Percentiles rank a stretch among this genome's conserved stretches.
Conservation (phyloP, 2,797 vertebrate species). For the Macroramphosus scolopax region DNA sequence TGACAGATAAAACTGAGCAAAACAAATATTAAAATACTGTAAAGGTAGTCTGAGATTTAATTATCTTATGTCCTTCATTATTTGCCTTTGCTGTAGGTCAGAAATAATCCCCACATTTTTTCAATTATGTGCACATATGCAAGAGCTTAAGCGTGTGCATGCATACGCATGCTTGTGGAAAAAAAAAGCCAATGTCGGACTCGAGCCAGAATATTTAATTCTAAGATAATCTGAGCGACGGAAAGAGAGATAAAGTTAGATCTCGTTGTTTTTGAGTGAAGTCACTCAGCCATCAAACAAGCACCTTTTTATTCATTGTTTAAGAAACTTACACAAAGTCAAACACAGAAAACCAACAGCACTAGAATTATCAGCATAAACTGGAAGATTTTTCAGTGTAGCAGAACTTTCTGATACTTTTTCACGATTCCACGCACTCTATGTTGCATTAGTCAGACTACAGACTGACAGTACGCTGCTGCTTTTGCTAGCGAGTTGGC, state of each 20-base stretch:
- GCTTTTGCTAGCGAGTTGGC: slow-evolving; percentile 28
- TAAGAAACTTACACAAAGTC: slow-evolving; percentile 21
- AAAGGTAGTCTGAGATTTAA: slow-evolving; percentile 58
- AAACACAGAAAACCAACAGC: slow-evolving; percentile 40
- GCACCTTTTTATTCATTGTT: slow-evolving; percentile 50
- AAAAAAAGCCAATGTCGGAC: slow-evolving; percentile 62
- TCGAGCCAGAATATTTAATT: slow-evolving; percentile 54
- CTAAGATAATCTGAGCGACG: slow-evolving; percentile 56
- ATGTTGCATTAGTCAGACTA: slow-evolving; percentile 27
- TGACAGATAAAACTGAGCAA: slow-evolving; percentile 59
- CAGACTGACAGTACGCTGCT: slow-evolving; percentile 32
- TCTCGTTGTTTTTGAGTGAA: slow-evolving; percentile 47
- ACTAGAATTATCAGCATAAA: slow-evolving; percentile 53
- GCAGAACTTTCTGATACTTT: slow-evolving; percentile 23
- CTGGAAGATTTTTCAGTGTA: slow-evolving; percentile 38
- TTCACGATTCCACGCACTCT: slow-evolving; percentile 31
- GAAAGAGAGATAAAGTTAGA: slow-evolving; percentile 53
- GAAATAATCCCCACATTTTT: slow-evolving; percentile 55
- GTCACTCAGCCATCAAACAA: slow-evolving; percentile 43
- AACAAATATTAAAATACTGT: slow-evolving; percentile 54
- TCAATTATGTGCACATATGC: slow-evolving; percentile 64
- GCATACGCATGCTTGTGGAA: slow-evolving; percentile 65
- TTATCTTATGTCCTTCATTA: slow-evolving; percentile 52
- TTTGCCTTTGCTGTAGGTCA: slow-evolving; percentile 70
- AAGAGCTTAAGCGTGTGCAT: slow-evolving; percentile 70